Percentiles rank a stretch among this genome's conserved stretches.
Conservation (phyloP, 2,113 vertebrate genomes). For the Myrmecobius fasciatus region DNA sequence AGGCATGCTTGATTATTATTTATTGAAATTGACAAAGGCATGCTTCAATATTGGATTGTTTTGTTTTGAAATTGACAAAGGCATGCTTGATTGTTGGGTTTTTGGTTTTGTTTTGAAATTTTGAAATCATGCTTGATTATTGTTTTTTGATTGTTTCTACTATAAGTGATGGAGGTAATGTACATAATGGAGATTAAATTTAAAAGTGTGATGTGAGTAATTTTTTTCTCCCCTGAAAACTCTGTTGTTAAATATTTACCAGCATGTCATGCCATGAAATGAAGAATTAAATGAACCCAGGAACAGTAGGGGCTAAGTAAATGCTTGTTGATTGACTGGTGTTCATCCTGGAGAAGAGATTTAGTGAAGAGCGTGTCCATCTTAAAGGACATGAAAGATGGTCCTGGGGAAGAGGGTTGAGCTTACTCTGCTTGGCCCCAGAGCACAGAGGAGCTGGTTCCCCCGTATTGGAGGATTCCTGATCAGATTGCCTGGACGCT, state of each 20-base stretch:
- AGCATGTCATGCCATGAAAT: not conserved
- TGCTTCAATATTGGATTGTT: too few relatives aligned
- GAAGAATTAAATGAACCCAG: not conserved
- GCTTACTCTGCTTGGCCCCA: not conserved
- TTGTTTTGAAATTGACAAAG: too few relatives aligned
- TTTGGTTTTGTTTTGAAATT: too few relatives aligned
- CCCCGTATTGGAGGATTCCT: not conserved
- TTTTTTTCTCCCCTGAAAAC: not conserved
- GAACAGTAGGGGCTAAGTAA: not conserved
- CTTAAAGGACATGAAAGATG: not conserved
- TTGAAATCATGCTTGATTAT: too few relatives aligned
- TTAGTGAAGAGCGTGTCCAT: not conserved
- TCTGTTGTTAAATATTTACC: not conserved
- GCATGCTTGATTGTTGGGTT: too few relatives aligned
- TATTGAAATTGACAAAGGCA: too few relatives aligned
- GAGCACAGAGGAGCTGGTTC: not conserved
- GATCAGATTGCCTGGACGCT: not conserved
- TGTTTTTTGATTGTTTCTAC: not conserved
- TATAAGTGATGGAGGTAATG: not conserved
- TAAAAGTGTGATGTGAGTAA: not conserved
- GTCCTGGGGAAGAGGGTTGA: not conserved
- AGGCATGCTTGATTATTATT: too few relatives aligned
- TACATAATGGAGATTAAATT: not conserved
- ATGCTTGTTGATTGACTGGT: not conserved
- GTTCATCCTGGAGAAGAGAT: not conserved